Percentiles rank a stretch among this genome's conserved stretches.
These are phyloP conservation scores for Drosophila takahashii DNA, from an alignment of 1,140 invertebrate genomes.

Conservation along the genomic window DNA sequence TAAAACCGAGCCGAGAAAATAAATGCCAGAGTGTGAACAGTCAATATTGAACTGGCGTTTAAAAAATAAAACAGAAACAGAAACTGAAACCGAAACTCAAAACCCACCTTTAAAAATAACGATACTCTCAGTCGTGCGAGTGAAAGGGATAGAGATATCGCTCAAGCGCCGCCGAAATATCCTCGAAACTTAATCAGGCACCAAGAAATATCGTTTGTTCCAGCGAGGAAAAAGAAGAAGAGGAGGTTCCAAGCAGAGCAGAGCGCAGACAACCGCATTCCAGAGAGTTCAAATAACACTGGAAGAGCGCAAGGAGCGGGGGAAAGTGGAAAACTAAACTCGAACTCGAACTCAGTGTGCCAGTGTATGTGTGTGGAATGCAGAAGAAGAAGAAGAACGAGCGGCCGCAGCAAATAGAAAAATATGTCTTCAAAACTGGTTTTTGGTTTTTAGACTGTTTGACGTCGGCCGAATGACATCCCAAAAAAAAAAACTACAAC, in stretches of 20 bases:
- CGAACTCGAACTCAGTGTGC: conserved; percentile 51
- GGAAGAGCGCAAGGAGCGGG: conserved; percentile 20
- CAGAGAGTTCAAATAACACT: conserved; percentile 79
- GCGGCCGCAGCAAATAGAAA: conserved; percentile 53
- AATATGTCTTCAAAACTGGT: conserved; percentile 69
- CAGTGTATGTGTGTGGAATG: conserved; percentile 69
- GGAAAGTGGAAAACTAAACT: conserved; percentile 65
- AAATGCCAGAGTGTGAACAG: conserved; percentile 51
- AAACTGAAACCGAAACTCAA: no score
- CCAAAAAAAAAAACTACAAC: conserved; percentile 22
- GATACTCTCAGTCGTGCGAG: no score
- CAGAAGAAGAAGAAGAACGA: conserved; percentile 49
- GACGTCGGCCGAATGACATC: conserved; percentile 69
- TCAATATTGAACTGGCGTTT: conserved; percentile 44
- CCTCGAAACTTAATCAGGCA: no score
- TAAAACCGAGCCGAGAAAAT: conserved; percentile 20
- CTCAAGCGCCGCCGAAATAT: no score
- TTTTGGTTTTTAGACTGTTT: conserved; percentile 65
- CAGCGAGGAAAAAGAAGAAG: conserved; percentile 5
- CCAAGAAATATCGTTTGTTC: no score
- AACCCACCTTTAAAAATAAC: neutral
- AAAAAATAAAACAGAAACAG: neutral
- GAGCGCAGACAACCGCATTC: conserved; percentile 78
- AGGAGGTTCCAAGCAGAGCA: conserved; percentile 18
- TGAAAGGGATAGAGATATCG: no score